Conservation (phyloP, 2,888 invertebrate genomes). For the Lottia gigantea region DNA sequence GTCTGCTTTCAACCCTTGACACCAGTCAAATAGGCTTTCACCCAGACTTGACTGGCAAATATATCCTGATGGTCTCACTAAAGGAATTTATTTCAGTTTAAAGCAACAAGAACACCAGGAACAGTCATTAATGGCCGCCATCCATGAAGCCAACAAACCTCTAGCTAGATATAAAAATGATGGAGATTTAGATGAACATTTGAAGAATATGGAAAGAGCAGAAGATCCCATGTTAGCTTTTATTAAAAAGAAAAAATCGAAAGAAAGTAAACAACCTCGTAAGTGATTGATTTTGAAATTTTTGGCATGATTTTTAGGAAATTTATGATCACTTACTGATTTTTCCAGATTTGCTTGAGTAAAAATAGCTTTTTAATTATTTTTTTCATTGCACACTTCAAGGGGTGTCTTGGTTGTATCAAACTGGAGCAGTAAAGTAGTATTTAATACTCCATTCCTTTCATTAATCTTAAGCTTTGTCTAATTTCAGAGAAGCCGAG, state of each 20-base stretch:
- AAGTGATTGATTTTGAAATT: background rate
- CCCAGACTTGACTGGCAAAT: too few relatives aligned
- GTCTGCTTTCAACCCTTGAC: too few relatives aligned
- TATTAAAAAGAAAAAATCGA: conserved; percentile 76
- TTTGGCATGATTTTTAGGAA: too few relatives aligned
- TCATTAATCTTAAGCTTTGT: background rate
- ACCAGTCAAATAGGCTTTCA: too few relatives aligned
- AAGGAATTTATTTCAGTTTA: conserved; percentile 40
- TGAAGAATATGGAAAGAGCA: conserved; percentile 77
- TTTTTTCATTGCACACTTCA: too few relatives aligned
- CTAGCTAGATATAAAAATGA: conserved; percentile 91
- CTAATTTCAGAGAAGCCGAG: conserved; percentile 65
- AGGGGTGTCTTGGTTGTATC: too few relatives aligned
- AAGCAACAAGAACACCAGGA: conserved; percentile 81
- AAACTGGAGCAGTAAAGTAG: too few relatives aligned
- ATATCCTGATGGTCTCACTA: too few relatives aligned
- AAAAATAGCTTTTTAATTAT: too few relatives aligned
- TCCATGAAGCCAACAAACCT: conserved; percentile 90
- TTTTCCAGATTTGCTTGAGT: too few relatives aligned
- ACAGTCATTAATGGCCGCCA: conserved; percentile 77
- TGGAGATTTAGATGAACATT: conserved; percentile 82
- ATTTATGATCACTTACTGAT: too few relatives aligned
- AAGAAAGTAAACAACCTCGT: conserved; percentile 29
- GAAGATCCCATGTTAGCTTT: conserved; percentile 96
- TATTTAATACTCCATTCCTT: background rate